Evolutionary conservation across 2,888 invertebrate species (phyloP).

Genomic region (Coleophora flavipennella): DNA sequence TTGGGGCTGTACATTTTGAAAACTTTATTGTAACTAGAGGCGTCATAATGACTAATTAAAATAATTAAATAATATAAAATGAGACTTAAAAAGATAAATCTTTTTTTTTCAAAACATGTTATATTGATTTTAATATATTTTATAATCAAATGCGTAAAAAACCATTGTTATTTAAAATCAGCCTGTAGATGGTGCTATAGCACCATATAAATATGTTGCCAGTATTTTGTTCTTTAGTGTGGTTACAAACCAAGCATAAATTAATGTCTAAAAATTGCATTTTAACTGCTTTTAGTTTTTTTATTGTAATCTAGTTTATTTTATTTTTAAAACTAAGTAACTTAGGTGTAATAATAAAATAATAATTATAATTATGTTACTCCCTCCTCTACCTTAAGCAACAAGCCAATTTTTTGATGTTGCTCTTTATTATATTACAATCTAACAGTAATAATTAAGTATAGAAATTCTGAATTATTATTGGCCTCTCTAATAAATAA

Average conservation of each 20-base stretch:
- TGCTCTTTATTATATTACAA: conserved; percentile 37
- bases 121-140: conserved; percentile 21
- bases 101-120: conserved; percentile 16
- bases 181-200: too few species aligned
- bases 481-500: conserved; percentile 68
- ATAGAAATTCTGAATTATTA: conserved; percentile 29
- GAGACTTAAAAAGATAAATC: too few species aligned
- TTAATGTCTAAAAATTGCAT: conserved; percentile 26
- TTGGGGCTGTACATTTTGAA: too few species aligned
- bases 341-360: conserved; percentile 29
- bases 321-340: conserved; percentile 30
- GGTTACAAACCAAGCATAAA: too few species aligned
- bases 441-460: conserved; percentile 33
- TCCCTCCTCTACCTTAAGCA: conserved; percentile 24
- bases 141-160: too few species aligned
- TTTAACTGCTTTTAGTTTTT: conserved; percentile 50
- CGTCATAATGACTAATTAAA: too few species aligned
- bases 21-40: too few species aligned
- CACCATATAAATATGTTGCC: too few species aligned
- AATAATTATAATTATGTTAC: conserved; percentile 27
- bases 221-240: too few species aligned
- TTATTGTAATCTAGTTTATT: conserved; percentile 33
- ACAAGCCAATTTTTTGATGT: conserved; percentile 45
- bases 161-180: too few species aligned
- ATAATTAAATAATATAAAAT: too few species aligned